Conservation (phyloP, 2,797 vertebrate genomes). For the Cossypha heuglini region DNA sequence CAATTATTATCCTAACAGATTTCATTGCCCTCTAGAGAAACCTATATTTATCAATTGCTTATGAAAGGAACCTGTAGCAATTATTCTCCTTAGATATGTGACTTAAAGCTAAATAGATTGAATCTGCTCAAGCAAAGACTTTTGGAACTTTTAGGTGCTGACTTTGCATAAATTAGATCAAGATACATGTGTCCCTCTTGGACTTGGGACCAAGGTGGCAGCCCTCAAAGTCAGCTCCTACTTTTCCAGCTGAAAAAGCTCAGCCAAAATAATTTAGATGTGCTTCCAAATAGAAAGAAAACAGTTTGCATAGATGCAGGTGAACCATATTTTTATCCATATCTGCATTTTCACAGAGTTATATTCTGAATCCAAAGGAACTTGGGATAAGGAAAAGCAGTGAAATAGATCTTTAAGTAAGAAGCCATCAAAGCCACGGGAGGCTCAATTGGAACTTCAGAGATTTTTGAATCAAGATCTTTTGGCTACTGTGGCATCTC, state of each 20-base stretch:
- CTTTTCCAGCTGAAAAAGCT: neutral
- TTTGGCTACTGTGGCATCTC: neutral
- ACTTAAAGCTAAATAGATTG: neutral
- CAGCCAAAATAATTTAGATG: neutral
- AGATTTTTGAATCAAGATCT: neutral
- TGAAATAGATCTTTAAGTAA: neutral
- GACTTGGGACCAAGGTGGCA: neutral
- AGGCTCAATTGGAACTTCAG: neutral
- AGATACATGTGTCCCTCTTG: neutral
- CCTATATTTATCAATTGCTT: neutral
- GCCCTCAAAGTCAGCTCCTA: neutral
- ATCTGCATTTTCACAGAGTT: neutral
- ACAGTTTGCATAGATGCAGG: neutral
- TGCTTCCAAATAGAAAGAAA: neutral
- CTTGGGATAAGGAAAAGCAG: neutral
- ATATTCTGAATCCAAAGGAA: neutral
- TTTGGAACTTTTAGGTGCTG: neutral
- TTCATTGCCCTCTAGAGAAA: neutral
- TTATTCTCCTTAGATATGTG: neutral
- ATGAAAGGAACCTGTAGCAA: neutral
- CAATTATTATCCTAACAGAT: neutral
- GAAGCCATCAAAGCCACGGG: neutral
- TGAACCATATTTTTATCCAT: neutral
- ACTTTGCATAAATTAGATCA: neutral
- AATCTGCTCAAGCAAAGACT: neutral